Percentiles rank a stretch among this genome's conserved stretches.
Evolutionary conservation across 2,888 invertebrate genomes (phyloP).

Genomic region (Pediacus dermestoides): DNA sequence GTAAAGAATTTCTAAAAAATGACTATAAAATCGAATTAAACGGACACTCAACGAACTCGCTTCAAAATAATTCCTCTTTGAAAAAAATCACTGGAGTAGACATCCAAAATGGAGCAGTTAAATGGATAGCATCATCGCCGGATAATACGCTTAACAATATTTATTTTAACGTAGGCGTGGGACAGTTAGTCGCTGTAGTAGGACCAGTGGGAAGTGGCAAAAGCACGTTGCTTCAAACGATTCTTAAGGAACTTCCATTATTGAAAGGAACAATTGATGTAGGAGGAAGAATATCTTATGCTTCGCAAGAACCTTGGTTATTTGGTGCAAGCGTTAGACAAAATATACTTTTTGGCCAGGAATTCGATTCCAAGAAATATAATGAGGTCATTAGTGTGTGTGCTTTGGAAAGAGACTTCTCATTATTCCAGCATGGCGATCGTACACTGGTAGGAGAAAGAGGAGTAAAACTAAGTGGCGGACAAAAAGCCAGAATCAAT

Average conservation of each 20-base stretch:
- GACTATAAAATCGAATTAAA: too few species aligned
- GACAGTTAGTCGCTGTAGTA: constrained; percentile 55
- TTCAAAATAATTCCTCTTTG: background rate
- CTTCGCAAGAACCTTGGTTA: constrained; percentile 82
- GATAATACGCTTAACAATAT: constrained; percentile 56
- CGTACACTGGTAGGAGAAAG: constrained; percentile 73
- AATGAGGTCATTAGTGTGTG: constrained; percentile 66
- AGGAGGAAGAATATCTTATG: constrained; percentile 69
- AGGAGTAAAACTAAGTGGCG: constrained; percentile 69
- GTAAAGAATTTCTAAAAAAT: too few species aligned
- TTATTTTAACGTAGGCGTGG: constrained; percentile 60
- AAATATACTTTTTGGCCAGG: constrained; percentile 84
- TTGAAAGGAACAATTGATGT: constrained; percentile 61
- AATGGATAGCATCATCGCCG: constrained; percentile 53
- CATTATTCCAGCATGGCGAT: constrained; percentile 71
- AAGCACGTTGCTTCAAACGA: constrained; percentile 53
- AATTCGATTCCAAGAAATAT: constrained; percentile 63
- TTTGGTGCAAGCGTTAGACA: constrained; percentile 80
- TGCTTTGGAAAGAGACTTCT: constrained; percentile 68
- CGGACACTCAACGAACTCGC: too few species aligned
- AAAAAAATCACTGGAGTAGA: too few species aligned
- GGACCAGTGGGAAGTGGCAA: constrained; percentile 66
- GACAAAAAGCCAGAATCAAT: constrained; percentile 83
- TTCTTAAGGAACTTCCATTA: constrained; percentile 69
- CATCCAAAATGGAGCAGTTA: constrained; percentile 56